These are phyloP conservation scores for Apotomis turbidana DNA, from an alignment of 2,888 invertebrate species.

Conservation along the genomic window DNA sequence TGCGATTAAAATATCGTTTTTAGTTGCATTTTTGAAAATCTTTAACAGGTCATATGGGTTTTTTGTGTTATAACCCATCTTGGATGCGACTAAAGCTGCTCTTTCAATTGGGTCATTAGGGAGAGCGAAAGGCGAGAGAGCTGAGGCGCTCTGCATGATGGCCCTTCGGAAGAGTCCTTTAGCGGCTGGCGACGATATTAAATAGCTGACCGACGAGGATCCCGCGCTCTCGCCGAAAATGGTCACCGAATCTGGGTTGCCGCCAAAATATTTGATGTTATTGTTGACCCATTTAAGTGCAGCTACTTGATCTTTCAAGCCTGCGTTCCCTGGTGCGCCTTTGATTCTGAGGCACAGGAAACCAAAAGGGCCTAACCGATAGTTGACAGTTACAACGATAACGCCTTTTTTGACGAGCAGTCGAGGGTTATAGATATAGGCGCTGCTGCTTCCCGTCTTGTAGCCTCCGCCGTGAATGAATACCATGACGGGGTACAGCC, in stretches of 20 bases:
- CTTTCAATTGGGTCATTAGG: slow-evolving; percentile 40
- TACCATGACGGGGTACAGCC: slow-evolving; percentile 43
- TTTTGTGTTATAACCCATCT: slow-evolving; percentile 44
- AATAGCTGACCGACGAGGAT: slow-evolving; percentile 42
- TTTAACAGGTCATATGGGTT: slow-evolving; percentile 43
- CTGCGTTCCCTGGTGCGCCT: slow-evolving; percentile 45
- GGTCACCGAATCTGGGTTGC: slow-evolving; percentile 43
- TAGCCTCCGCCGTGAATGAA: slow-evolving; percentile 44
- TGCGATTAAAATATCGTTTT: slow-evolving; percentile 41
- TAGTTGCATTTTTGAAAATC: slow-evolving; percentile 42
- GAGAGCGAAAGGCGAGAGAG: slow-evolving; percentile 43
- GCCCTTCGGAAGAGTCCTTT: slow-evolving; percentile 43
- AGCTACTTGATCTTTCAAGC: slow-evolving; percentile 44
- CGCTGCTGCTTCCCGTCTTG: slow-evolving; percentile 37
- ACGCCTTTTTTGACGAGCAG: slow-evolving; percentile 42
- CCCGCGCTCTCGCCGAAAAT: slow-evolving; percentile 45
- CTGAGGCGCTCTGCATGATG: slow-evolving; percentile 45
- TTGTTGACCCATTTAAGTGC: slow-evolving; percentile 44
- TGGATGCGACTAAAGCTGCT: slow-evolving; percentile 41
- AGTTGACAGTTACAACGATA: slow-evolving; percentile 45
- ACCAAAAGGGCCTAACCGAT: slow-evolving; percentile 44
- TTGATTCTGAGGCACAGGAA: slow-evolving; percentile 45
- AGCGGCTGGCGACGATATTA: slow-evolving; percentile 42
- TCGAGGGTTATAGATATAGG: slow-evolving; percentile 42
- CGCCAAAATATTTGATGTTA: slow-evolving; percentile 44